phyloP scores from a whole-genome alignment of 2,113 vertebrate genomes.

The Cariama cristata region DNA sequence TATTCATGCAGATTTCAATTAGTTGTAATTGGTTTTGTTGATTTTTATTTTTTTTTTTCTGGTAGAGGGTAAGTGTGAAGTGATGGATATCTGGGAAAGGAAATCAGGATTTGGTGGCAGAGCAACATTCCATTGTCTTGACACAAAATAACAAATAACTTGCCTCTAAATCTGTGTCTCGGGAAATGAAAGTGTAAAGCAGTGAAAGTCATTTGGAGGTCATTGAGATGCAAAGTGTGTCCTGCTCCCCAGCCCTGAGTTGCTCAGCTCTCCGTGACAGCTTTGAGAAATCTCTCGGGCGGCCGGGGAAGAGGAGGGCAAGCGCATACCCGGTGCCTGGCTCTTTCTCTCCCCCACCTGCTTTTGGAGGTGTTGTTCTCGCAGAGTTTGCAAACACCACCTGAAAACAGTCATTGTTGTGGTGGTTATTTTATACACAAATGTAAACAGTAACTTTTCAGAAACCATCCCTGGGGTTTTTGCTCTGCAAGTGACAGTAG shows the following conservation, averaged over 20 bases:
- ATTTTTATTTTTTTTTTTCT: not conserved
- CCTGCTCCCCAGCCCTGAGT: not conserved
- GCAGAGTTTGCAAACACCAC: not conserved
- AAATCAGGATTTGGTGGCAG: conserved; percentile 43
- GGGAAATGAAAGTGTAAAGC: conserved; percentile 57
- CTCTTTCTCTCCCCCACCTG: not conserved
- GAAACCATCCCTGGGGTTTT: not conserved
- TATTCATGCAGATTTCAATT: not conserved
- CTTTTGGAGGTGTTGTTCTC: not conserved
- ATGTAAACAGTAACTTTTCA: not conserved
- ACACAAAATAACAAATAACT: conserved; percentile 58
- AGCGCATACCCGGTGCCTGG: accelerated
- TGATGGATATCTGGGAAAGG: conserved; percentile 62
- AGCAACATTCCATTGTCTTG: conserved; percentile 54
- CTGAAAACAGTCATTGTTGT: not conserved
- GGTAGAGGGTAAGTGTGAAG: conserved; percentile 20
- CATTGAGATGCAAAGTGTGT: conserved; percentile 1
- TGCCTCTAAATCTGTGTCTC: conserved; percentile 18
- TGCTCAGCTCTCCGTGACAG: not conserved
- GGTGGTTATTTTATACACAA: not conserved
- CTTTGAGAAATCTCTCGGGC: not conserved
- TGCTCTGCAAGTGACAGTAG: not conserved
- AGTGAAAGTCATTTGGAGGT: conserved; percentile 60
- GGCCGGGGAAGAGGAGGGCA: not conserved
- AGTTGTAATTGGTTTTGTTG: conserved; percentile 1